These are phyloP conservation scores for Sebastes oblongus DNA, from an alignment of 2,797 vertebrate genomes.

Conservation along the genomic window DNA sequence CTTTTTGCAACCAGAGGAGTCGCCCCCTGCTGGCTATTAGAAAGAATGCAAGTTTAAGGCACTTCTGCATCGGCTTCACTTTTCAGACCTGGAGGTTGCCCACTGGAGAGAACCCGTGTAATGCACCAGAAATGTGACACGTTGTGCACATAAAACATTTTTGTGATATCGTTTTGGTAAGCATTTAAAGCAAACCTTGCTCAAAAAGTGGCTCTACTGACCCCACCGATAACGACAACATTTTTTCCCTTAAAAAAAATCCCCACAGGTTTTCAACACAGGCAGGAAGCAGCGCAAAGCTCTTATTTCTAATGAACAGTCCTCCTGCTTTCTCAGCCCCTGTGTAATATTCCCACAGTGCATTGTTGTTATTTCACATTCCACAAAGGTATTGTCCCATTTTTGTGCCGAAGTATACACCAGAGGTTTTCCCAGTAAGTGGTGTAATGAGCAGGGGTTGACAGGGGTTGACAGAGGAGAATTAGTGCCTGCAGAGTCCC, in stretches of 20 bases:
- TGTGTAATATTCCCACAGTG: slow-evolving; percentile 59
- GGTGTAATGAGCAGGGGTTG: slow-evolving; percentile 86
- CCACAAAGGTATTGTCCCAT: slow-evolving; percentile 67
- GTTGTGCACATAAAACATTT: not conserved
- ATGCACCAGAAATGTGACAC: slow-evolving; percentile 4
- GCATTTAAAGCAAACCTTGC: not conserved
- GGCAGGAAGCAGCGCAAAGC: slow-evolving; percentile 20
- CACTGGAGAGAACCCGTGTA: not conserved
- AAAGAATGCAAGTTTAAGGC: too few relatives aligned
- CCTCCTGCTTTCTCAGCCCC: slow-evolving; percentile 40
- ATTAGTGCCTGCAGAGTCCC: slow-evolving; percentile 54
- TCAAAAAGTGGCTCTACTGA: not conserved
- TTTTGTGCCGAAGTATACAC: slow-evolving; percentile 64
- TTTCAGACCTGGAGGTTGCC: too few relatives aligned
- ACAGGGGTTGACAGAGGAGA: slow-evolving; percentile 86
- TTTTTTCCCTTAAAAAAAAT: slow-evolving; percentile 1
- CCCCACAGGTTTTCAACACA: slow-evolving; percentile 29
- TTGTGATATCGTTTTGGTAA: not conserved
- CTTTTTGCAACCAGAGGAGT: too few relatives aligned
- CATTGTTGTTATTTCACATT: slow-evolving; percentile 68
- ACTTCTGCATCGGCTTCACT: too few relatives aligned
- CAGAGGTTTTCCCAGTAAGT: slow-evolving; percentile 72
- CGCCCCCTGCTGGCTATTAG: too few relatives aligned
- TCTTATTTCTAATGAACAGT: slow-evolving; percentile 40
- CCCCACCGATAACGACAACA: not conserved